phyloP scores from a whole-genome alignment of 2,113 vertebrate species.

The Donacobius atricapilla region DNA sequence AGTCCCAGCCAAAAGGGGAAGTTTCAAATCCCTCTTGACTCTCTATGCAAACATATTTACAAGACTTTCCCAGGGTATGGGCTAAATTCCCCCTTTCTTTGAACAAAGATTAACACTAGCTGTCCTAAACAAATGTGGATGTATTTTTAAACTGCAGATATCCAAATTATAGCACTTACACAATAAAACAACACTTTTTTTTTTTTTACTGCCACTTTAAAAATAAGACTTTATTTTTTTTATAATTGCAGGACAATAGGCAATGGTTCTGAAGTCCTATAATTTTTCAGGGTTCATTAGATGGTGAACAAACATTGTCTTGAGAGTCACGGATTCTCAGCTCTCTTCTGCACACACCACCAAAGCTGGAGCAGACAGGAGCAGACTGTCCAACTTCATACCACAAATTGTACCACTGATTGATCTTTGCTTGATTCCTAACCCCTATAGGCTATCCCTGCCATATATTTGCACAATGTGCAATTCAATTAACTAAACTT shows the following conservation, averaged over 20 bases:
- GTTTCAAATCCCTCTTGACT: neutral
- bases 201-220: neutral
- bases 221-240: neutral
- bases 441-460: accelerated
- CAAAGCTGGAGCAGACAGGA: neutral
- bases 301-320: neutral
- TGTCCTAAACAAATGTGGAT: neutral
- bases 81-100: neutral
- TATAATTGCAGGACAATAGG: neutral
- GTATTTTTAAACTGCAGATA: neutral
- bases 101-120: neutral
- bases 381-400: neutral
- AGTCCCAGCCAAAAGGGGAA: neutral
- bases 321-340: neutral
- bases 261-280: neutral
- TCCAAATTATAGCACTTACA: neutral
- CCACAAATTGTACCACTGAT: neutral
- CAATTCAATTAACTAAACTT: neutral
- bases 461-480: neutral
- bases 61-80: neutral
- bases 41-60: neutral
- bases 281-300: neutral
- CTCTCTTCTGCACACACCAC: neutral
- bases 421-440: neutral
- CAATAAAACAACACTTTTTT: neutral